Conservation (phyloP, 2,888 invertebrate species). For the Suillia variegata region DNA sequence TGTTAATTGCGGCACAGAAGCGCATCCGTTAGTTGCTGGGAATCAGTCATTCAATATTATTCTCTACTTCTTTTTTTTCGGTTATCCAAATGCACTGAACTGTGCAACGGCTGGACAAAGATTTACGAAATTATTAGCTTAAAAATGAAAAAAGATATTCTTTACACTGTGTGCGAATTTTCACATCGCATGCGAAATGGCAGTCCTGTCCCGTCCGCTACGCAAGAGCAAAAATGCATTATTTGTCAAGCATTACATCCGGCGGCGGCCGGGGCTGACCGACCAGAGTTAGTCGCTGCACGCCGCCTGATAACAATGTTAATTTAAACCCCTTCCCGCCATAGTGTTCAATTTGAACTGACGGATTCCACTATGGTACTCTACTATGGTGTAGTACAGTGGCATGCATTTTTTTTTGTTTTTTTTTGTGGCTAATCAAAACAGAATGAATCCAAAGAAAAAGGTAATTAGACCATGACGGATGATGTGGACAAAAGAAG, state of each 20-base stretch:
- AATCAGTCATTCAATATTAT: conserved; percentile 29
- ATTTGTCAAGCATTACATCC: conserved; percentile 58
- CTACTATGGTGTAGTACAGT: background rate
- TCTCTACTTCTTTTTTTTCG: conserved; percentile 2
- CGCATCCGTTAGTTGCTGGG: conserved; percentile 30
- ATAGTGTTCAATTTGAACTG: too few relatives aligned
- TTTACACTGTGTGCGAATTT: conserved; percentile 17
- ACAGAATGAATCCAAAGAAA: conserved; percentile 6
- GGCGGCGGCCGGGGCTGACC: conserved; percentile 36
- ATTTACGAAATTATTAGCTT: background rate
- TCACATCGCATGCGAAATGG: conserved; percentile 8
- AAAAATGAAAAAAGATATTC: conserved; percentile 16
- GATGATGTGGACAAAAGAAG: conserved; percentile 4
- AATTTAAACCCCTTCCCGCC: background rate
- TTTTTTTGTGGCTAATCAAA: too few relatives aligned
- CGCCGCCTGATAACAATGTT: conserved; percentile 10
- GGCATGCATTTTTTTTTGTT: background rate
- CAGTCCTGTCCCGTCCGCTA: background rate
- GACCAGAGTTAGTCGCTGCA: too few relatives aligned
- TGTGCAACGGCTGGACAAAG: conserved; percentile 21
- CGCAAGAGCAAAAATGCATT: conserved; percentile 38
- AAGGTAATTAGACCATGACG: conserved; percentile 55
- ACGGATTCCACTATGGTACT: background rate
- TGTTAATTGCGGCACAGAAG: conserved; percentile 12
- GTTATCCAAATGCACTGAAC: conserved; percentile 27